Evolutionary conservation across 2,888 invertebrate genomes (phyloP).

Genomic region (Chloromyia formosa): DNA sequence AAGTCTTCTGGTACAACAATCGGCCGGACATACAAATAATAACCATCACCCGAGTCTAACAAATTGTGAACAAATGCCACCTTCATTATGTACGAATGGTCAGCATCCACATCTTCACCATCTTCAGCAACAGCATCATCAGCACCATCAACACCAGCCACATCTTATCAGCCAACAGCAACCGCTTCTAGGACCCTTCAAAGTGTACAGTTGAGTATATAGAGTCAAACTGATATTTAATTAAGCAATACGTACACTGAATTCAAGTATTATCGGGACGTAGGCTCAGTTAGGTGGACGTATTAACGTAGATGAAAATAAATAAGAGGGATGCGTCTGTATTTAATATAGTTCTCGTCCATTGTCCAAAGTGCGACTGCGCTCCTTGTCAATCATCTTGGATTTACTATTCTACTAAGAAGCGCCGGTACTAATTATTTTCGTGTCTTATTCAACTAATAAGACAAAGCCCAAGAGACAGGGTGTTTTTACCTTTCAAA

Average conservation of each 20-base stretch:
- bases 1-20: conserved; percentile 47
- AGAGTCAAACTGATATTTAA: neutral
- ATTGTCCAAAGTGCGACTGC: no score
- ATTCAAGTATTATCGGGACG: no score
- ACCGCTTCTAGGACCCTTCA: conserved; percentile 61
- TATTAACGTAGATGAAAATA: no score
- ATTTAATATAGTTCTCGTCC: no score
- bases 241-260: neutral
- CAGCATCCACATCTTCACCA: conserved; percentile 51
- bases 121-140: conserved; percentile 56
- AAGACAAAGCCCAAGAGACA: no score
- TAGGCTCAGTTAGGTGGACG: no score
- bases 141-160: conserved; percentile 52
- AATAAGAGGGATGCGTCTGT: no score
- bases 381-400: no score
- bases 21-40: conserved; percentile 55
- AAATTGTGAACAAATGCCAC: conserved; percentile 53
- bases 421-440: no score
- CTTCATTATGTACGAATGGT: conserved; percentile 52
- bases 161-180: conserved; percentile 58
- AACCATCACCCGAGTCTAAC: conserved; percentile 54
- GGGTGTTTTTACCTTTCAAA: no score
- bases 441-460: no score
- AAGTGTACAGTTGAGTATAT: conserved; percentile 64
- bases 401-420: no score